A percentile compares a stretch with the other conserved stretches of the same genome.
Conservation (phyloP, 2,797 vertebrate species). For the Microctenopoma steveboyesi region DNA sequence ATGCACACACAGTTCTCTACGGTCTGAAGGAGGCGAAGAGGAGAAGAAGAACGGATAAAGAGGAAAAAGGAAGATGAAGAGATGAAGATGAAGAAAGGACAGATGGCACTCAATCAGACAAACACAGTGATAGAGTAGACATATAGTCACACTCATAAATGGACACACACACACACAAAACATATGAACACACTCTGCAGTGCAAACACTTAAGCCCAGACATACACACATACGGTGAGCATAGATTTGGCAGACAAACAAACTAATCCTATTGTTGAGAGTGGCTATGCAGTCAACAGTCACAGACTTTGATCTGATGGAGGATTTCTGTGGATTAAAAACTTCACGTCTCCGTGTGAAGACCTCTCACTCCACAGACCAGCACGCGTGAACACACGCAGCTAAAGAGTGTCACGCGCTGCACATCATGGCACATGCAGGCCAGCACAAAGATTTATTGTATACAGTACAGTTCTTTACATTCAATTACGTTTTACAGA, state of each 20-base stretch:
- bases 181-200: background rate
- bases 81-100: slow-evolving; percentile 1
- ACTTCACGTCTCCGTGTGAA: slow-evolving; percentile 53
- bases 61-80: background rate
- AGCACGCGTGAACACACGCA: background rate
- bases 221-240: slow-evolving; percentile 15
- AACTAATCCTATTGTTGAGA: slow-evolving; percentile 74
- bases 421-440: slow-evolving; percentile 16
- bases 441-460: too few species aligned
- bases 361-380: slow-evolving; percentile 28
- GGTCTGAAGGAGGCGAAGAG: slow-evolving; percentile 80
- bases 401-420: slow-evolving; percentile 3
- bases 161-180: background rate
- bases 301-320: slow-evolving; percentile 75
- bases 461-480: too few species aligned
- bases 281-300: slow-evolving; percentile 69
- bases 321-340: slow-evolving; percentile 76
- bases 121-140: background rate
- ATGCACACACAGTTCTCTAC: slow-evolving; percentile 99
- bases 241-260: slow-evolving; percentile 23
- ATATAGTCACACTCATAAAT: background rate
- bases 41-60: background rate
- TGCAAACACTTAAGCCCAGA: slow-evolving; percentile 5
- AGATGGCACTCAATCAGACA: slow-evolving; percentile 20
- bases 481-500: too few species aligned